Evolutionary conservation across 2,113 vertebrate species (phyloP).

Genomic region (Empidonax traillii): DNA sequence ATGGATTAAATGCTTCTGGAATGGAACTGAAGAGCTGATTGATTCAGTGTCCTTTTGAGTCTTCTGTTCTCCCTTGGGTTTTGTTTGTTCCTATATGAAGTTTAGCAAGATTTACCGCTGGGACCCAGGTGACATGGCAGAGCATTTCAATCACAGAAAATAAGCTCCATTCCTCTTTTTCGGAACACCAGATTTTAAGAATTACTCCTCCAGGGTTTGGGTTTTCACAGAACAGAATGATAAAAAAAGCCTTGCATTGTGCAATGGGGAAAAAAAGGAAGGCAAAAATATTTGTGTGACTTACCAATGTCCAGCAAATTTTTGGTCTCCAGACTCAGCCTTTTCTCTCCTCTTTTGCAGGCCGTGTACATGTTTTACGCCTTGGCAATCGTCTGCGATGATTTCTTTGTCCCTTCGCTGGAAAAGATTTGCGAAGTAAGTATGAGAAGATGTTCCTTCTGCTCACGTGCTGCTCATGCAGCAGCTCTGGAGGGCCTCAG

Average conservation of each 20-base stretch:
- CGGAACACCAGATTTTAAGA: background rate
- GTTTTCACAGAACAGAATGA: background rate
- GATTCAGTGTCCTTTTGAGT: background rate
- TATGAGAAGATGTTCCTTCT: background rate
- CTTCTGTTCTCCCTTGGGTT: background rate
- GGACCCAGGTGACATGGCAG: background rate
- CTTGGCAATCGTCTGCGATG: slow-evolving; percentile 93
- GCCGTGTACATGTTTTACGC: slow-evolving; percentile 98
- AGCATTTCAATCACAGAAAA: background rate
- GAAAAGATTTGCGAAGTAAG: slow-evolving; percentile 96
- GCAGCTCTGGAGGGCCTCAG: background rate
- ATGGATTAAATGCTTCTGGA: background rate
- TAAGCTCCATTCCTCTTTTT: background rate
- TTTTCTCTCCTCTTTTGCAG: slow-evolving; percentile 71
- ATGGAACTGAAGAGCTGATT: background rate
- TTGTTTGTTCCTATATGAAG: background rate
- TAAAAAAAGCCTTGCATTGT: background rate
- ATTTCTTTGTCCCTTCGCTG: slow-evolving; percentile 96
- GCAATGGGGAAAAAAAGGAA: rapidly evolving
- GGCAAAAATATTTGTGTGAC: background rate
- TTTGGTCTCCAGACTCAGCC: background rate
- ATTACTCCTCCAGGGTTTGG: background rate
- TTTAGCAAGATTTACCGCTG: background rate
- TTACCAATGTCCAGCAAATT: background rate
- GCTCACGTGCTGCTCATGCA: background rate